phyloP scores from a whole-genome alignment of 2,888 invertebrate species.

The Patella pellucida region DNA sequence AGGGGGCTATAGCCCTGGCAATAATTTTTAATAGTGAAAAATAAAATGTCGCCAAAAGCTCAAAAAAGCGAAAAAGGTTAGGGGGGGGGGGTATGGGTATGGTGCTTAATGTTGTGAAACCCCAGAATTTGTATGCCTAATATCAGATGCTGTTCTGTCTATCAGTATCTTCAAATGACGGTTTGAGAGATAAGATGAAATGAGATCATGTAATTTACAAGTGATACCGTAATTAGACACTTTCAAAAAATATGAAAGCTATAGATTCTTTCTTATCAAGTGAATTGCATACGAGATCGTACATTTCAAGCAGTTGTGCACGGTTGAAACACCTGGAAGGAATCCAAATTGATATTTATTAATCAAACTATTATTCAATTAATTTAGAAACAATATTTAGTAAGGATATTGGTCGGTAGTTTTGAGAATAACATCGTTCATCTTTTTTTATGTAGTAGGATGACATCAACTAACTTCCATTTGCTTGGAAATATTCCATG shows the following conservation, averaged over 20 bases:
- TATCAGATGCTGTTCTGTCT: background rate
- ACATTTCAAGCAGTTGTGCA: slow-evolving; percentile 37
- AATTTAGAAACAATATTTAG: slow-evolving; percentile 34
- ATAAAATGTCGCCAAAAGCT: too few species aligned
- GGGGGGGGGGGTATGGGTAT: too few species aligned
- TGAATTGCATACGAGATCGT: slow-evolving; percentile 28
- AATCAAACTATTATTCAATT: slow-evolving; percentile 35
- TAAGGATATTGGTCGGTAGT: slow-evolving; percentile 40
- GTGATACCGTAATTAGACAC: slow-evolving; percentile 11
- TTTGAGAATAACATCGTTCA: slow-evolving; percentile 26
- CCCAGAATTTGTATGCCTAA: background rate
- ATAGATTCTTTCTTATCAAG: slow-evolving; percentile 31
- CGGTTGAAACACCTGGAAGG: slow-evolving; percentile 34
- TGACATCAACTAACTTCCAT: slow-evolving; percentile 36
- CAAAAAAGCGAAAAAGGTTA: background rate
- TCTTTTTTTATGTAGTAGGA: slow-evolving; percentile 41
- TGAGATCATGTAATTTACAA: background rate
- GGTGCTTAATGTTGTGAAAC: background rate
- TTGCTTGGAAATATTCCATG: slow-evolving; percentile 28
- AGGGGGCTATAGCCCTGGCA: too few species aligned
- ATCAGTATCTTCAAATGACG: background rate
- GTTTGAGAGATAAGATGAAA: background rate
- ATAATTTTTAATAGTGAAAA: too few species aligned
- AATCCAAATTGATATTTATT: slow-evolving; percentile 40
- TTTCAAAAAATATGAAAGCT: slow-evolving; percentile 37